Percentiles rank a stretch among this genome's conserved stretches.
These are phyloP conservation scores for Melanostoma scalare DNA, from an alignment of 2,888 invertebrate genomes.

Conservation along the genomic window DNA sequence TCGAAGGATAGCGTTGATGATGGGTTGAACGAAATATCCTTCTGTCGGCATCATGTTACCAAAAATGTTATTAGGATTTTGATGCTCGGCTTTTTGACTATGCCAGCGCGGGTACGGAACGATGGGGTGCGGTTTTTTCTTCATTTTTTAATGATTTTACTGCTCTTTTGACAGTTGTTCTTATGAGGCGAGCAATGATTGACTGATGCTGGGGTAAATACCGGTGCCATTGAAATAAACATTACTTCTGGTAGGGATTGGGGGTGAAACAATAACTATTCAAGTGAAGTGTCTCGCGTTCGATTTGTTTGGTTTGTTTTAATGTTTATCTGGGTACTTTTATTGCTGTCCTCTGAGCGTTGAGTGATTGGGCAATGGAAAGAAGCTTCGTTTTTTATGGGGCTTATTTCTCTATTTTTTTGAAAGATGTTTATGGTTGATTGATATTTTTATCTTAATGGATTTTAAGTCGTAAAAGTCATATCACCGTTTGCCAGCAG, in stretches of 20 bases:
- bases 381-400: constrained; percentile 40
- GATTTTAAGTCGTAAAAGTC: constrained; percentile 1
- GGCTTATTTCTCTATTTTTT: constrained; percentile 4
- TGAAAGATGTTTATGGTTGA: constrained; percentile 37
- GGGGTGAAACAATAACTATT: constrained; percentile 58
- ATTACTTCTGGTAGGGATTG: constrained; percentile 26
- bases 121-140: constrained; percentile 43
- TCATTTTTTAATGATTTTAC: constrained; percentile 72
- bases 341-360: constrained; percentile 42
- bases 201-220: constrained; percentile 68
- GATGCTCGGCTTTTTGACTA: constrained; percentile 22
- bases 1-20: constrained; percentile 55
- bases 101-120: too few species aligned
- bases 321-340: constrained; percentile 58
- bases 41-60: constrained; percentile 70
- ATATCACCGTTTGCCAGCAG: too few species aligned
- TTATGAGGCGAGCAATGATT: constrained; percentile 68
- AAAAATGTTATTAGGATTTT: constrained; percentile 71
- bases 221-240: constrained; percentile 63
- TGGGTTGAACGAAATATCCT: constrained; percentile 64
- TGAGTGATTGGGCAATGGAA: constrained; percentile 57
- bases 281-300: constrained; percentile 31
- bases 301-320: constrained; percentile 41
- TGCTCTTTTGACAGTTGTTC: constrained; percentile 72
- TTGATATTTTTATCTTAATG: constrained; percentile 50